A percentile compares a stretch with the other conserved stretches of the same genome.
phyloP scores from a whole-genome alignment of 2,888 invertebrate species.

The Tetramorium bicarinatum region DNA sequence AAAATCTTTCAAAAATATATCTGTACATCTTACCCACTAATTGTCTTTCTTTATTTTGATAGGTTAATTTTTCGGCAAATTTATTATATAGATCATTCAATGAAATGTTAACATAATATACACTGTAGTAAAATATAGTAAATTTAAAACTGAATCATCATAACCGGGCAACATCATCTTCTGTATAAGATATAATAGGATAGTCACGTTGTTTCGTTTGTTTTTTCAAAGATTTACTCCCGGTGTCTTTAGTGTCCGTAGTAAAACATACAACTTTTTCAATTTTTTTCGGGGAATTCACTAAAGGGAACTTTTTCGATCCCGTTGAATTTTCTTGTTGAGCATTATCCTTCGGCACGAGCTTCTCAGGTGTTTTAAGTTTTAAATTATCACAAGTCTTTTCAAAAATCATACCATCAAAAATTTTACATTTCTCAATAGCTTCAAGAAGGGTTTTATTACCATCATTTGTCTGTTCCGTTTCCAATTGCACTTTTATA shows the following conservation, averaged over 20 bases:
- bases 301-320: neutral
- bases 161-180: neutral
- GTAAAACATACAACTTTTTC: neutral
- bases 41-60: neutral
- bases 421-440: constrained; percentile 14
- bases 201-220: neutral
- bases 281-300: neutral
- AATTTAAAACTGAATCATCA: neutral
- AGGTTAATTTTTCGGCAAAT: neutral
- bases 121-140: neutral
- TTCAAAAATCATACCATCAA: neutral
- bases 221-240: constrained; percentile 12
- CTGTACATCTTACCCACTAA: neutral
- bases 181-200: constrained; percentile 10
- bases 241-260: neutral
- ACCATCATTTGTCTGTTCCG: neutral
- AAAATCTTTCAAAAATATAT: neutral
- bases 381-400: neutral
- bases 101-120: neutral
- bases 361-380: neutral
- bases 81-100: neutral
- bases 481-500: constrained; percentile 22
- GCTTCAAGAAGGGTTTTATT: neutral
- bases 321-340: neutral
- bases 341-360: neutral